Evolutionary conservation across 1,140 invertebrate species (phyloP).

Genomic region (Rhizoglyphus robini): DNA sequence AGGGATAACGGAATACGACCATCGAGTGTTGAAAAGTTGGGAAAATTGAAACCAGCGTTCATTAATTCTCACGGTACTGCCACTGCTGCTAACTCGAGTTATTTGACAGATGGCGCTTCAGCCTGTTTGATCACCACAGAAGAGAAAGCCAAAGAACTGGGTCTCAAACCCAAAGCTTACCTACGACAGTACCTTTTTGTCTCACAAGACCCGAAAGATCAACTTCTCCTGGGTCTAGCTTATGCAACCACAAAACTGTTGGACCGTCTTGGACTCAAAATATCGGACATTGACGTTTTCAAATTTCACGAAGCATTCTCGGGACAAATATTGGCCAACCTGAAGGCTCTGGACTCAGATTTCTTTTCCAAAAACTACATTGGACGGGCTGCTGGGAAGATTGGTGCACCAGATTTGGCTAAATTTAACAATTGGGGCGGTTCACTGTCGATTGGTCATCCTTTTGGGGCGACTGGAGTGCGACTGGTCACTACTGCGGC

Average conservation of each 20-base stretch:
- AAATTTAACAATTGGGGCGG: slow-evolving; percentile 98
- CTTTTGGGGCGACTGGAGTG: slow-evolving; percentile 91
- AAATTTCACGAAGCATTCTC: slow-evolving; percentile 99
- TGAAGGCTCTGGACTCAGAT: slow-evolving; percentile 95
- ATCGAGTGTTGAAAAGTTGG: slow-evolving; percentile 71
- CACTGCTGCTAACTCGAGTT: slow-evolving; percentile 92
- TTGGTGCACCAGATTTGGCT: slow-evolving; percentile 68
- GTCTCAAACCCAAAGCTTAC: slow-evolving; percentile 47
- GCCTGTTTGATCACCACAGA: slow-evolving; percentile 85
- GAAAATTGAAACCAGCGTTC: slow-evolving; percentile 88
- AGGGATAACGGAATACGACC: slow-evolving; percentile 93
- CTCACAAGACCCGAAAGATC: slow-evolving; percentile 93
- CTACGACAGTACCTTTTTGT: slow-evolving; percentile 64
- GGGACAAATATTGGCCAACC: slow-evolving; percentile 90
- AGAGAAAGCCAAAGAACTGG: slow-evolving; percentile 42
- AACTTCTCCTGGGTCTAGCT: slow-evolving; percentile 73
- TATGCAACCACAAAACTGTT: slow-evolving; percentile 84
- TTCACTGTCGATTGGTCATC: slow-evolving; percentile 93
- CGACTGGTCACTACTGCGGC: slow-evolving; percentile 66
- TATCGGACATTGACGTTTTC: slow-evolving; percentile 90
- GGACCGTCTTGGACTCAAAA: slow-evolving; percentile 62
- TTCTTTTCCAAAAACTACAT: slow-evolving; percentile 88
- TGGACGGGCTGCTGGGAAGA: slow-evolving; percentile 57
- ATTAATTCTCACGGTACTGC: slow-evolving; percentile 95
- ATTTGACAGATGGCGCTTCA: slow-evolving; percentile 93